Evolutionary conservation across 2,113 vertebrate genomes (phyloP).

Genomic region (Callipepla squamata): DNA sequence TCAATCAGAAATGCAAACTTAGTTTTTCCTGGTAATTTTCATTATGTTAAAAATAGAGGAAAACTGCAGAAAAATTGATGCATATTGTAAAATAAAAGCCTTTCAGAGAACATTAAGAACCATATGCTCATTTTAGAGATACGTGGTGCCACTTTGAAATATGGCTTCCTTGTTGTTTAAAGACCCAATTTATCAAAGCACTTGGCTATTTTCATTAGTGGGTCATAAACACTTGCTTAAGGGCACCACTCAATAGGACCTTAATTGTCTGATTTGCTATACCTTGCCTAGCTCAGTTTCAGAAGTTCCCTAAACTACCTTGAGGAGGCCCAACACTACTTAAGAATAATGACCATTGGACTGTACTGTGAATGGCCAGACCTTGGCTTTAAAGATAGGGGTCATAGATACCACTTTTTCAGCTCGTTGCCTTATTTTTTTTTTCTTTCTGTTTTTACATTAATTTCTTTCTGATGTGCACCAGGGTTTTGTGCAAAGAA

Average conservation of each 20-base stretch:
- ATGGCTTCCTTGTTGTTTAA: conserved; percentile 9
- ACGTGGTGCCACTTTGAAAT: background rate
- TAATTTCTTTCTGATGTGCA: background rate
- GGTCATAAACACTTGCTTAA: background rate
- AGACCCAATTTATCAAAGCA: background rate
- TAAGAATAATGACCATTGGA: background rate
- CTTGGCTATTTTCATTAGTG: background rate
- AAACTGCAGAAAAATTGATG: background rate
- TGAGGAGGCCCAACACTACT: background rate
- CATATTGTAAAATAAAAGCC: conserved; percentile 27
- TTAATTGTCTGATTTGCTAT: background rate
- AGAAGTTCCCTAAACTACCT: background rate
- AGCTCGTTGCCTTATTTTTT: accelerated
- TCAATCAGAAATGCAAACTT: conserved; percentile 5
- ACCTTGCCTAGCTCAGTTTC: background rate
- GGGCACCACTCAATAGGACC: background rate
- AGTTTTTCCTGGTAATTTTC: background rate
- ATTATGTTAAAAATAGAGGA: conserved; percentile 33
- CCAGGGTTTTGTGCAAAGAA: background rate
- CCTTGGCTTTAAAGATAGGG: background rate
- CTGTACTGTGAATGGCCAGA: background rate
- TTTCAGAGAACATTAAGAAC: conserved; percentile 35
- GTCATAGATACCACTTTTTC: background rate
- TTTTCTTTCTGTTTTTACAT: background rate
- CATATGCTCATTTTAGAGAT: conserved; percentile 24